Base-by-base conservation (phyloP, 2,113 vertebrate genomes). In the Alosa alosa region DNA sequence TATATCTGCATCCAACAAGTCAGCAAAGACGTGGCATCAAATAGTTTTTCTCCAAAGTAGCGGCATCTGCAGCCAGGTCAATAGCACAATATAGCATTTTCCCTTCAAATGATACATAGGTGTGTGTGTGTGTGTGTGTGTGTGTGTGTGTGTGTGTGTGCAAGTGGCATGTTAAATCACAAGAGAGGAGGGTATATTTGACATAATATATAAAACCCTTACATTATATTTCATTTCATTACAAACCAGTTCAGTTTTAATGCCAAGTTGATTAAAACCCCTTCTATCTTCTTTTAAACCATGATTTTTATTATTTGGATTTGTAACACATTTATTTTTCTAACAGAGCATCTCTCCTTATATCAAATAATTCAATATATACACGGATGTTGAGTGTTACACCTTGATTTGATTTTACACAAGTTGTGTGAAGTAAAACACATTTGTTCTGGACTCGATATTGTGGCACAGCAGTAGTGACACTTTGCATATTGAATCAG, bases 31-130 rank as follows among this genome's bases (percentile, higher is more conserved):
- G n/a, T 31, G 22, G 3, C n/a, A 31, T 9, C 15, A 45, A 84
- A 25, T 84, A 49, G 45, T 84, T 15, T n/a, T 45, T 84, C 10
- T 39, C 46, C n/a, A 22, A n/a, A 72, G 60, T 84, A 44, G 22
- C 47, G 6, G 18, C 18, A 49, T 87, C 50, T 44, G 52, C 55
- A 46, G 25, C 68, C 31, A 36, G 25, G 64, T 31, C 64, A 72
- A 72, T 72, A 72, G n/a, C n/a, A 36, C 64, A 72, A 31, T 72
- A 10, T 68, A 25, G 7, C 25, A 68, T 68, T 68, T 68, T 15
- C 11, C 64, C 64, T 25, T 72, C 25, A 60, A 60, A 60, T 6
- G 55, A 25, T 72, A 25, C 13, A 0, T 25, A 20, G n/a, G 22
- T 68, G 60, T 68, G 60, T 68, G 0, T 68, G 60, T 68, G 25